These are phyloP conservation scores for Adineta ricciae DNA, from an alignment of 2,888 invertebrate genomes.

Conservation along the genomic window DNA sequence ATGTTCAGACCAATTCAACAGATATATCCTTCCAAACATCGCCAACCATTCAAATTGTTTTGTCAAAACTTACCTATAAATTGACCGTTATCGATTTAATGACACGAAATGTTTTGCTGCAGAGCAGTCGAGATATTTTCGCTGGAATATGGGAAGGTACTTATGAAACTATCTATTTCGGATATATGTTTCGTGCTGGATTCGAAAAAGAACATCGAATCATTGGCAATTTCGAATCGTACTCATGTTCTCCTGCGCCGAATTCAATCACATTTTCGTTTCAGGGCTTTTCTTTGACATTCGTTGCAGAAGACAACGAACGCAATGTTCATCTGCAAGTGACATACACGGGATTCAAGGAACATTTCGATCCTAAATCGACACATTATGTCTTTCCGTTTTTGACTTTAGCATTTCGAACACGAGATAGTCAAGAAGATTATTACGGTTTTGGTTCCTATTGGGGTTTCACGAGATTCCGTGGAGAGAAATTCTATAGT, in stretches of 20 bases:
- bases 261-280: not conserved
- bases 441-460: not conserved
- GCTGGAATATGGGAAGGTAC: not conserved
- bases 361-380: not conserved
- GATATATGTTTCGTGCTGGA: not conserved
- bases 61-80: not conserved
- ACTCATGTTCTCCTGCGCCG: not conserved
- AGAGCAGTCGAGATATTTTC: not conserved
- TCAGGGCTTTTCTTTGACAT: not conserved
- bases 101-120: not conserved
- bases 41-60: not conserved
- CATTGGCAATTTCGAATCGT: not conserved
- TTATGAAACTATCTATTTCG: not conserved
- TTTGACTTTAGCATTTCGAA: not conserved
- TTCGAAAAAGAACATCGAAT: not conserved
- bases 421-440: not conserved
- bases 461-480: not conserved
- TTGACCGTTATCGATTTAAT: not conserved
- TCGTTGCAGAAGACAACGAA: not conserved
- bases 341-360: not conserved
- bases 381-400: not conserved
- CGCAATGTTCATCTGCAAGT: not conserved
- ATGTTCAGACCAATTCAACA: not conserved
- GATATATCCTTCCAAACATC: not conserved
- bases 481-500: not conserved